phyloP scores from a whole-genome alignment of 2,113 vertebrate genomes.

The Centropristis striata region DNA sequence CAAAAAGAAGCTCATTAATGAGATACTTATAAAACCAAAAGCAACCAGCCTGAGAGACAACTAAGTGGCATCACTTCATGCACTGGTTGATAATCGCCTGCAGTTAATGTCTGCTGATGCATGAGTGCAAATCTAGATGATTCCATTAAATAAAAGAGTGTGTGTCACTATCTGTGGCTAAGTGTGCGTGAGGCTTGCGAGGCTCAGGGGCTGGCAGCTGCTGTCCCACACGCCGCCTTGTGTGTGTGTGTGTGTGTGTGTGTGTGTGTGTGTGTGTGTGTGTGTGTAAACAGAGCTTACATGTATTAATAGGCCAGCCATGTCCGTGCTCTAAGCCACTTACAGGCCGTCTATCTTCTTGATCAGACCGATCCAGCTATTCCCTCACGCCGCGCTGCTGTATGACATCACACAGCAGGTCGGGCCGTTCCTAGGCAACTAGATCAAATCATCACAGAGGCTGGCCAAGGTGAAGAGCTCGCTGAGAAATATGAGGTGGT shows the following conservation, averaged over 20 bases:
- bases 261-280: conserved; percentile 28
- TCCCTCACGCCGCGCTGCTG: conserved; percentile 69
- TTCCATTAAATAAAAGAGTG: conserved; percentile 30
- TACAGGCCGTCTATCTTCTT: conserved; percentile 69
- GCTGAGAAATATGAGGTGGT: conserved; percentile 54
- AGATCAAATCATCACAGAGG: conserved; percentile 88
- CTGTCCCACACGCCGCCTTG: conserved; percentile 4
- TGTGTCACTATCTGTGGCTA: conserved; percentile 42
- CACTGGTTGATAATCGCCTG: conserved; percentile 37
- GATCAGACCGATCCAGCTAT: conserved; percentile 75
- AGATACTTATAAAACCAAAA: conserved; percentile 19
- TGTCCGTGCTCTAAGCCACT: conserved; percentile 78
- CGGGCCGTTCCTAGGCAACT: conserved; percentile 91
- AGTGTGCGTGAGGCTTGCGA: conserved; percentile 40
- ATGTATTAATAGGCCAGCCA: conserved; percentile 74
- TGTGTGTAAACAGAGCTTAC: conserved; percentile 79
- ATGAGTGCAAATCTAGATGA: conserved; percentile 52
- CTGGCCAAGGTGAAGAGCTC: conserved; percentile 40
- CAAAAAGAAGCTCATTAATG: conserved; percentile 11
- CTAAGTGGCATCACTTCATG: conserved; percentile 44
- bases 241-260: conserved; percentile 26
- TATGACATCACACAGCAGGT: conserved; percentile 87
- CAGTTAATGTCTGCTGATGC: conserved; percentile 53
- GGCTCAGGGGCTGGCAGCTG: conserved; percentile 51
- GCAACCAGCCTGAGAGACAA: conserved; percentile 27